A percentile compares a stretch with the other conserved stretches of the same genome.
phyloP scores from a whole-genome alignment of 1,140 invertebrate genomes.

The Sycophaga agraensis region DNA sequence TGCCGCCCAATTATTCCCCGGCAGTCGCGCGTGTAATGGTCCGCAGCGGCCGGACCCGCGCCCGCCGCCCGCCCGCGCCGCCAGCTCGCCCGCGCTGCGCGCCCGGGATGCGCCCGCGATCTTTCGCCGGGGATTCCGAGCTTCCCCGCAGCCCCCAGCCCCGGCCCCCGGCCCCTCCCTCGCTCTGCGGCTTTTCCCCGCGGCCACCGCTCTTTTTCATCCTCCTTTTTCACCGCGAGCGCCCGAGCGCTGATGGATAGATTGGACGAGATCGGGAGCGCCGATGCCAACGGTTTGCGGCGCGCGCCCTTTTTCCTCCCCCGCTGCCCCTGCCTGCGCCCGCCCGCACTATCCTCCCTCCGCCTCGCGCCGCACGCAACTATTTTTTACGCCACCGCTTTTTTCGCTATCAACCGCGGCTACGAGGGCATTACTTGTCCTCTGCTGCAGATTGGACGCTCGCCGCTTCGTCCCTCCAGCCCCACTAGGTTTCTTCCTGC shows the following conservation, averaged over 20 bases:
- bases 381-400: neutral
- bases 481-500: too few relatives aligned
- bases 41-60: conserved; percentile 48
- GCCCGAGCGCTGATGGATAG: too few relatives aligned
- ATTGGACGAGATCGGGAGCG: too few relatives aligned
- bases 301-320: neutral
- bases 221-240: neutral
- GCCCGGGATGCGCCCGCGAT: conserved; percentile 34
- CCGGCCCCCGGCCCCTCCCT: neutral
- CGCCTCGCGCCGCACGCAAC: neutral
- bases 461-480: too few relatives aligned
- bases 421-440: too few relatives aligned
- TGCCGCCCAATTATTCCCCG: conserved; percentile 59
- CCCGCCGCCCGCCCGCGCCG: neutral
- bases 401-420: too few relatives aligned
- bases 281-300: too few relatives aligned
- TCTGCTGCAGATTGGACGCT: too few relatives aligned
- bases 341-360: neutral
- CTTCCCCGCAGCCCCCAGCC: neutral
- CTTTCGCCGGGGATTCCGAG: too few relatives aligned
- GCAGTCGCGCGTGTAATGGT: conserved; percentile 58
- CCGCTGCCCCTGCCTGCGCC: too few relatives aligned
- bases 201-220: neutral
- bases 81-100: conserved; percentile 46
- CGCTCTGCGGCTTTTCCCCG: neutral